These are phyloP conservation scores for Ichneumon xanthorius DNA, from an alignment of 2,888 invertebrate species.

Conservation along the genomic window DNA sequence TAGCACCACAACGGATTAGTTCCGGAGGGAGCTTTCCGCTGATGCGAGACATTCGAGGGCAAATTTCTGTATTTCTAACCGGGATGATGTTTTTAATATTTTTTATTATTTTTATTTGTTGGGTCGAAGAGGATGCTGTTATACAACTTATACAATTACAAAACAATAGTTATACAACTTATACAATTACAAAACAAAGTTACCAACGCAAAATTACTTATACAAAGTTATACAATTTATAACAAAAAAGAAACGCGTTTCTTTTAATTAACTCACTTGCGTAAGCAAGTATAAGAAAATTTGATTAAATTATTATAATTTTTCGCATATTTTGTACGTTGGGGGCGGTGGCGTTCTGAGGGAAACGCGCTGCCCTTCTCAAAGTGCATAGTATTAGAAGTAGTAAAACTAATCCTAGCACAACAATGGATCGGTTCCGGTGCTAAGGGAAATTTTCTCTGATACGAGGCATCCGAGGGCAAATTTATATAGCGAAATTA, in stretches of 20 bases:
- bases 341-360: constrained; percentile 7
- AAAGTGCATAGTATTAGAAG: constrained; percentile 44
- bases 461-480: not conserved
- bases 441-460: not conserved
- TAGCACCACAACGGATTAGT: constrained; percentile 31
- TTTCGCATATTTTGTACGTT: constrained; percentile 9
- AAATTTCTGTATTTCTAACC: not conserved
- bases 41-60: not conserved
- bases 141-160: no score
- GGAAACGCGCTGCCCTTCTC: constrained; percentile 25
- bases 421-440: constrained; percentile 5
- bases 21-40: not conserved
- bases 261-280: not conserved
- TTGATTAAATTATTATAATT: constrained; percentile 46
- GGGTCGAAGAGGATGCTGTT: not conserved
- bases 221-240: not conserved
- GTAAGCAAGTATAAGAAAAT: not conserved
- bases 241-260: not conserved
- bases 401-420: constrained; percentile 49
- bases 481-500: not conserved
- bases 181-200: no score
- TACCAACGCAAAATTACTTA: no score
- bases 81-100: not conserved
- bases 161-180: not conserved
- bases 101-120: not conserved